Base-by-base conservation (phyloP, 2,888 invertebrate genomes). In the Callyntrura guangdongensis region DNA sequence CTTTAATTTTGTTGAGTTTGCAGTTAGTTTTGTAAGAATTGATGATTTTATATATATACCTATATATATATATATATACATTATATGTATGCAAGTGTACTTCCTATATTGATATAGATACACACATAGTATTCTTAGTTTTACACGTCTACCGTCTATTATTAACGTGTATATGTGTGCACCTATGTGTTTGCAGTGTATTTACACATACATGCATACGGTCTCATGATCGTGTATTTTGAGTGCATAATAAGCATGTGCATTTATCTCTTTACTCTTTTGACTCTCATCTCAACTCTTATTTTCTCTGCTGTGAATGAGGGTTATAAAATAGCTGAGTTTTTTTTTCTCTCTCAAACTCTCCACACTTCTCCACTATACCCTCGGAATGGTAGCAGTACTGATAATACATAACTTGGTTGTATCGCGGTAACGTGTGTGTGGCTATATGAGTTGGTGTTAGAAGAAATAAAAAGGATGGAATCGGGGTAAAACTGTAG, bases 401-500 rank as follows among this genome's bases (percentile, higher is more conserved):
- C n/a, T 8, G 17, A 20, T 20, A 17, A 17, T n/a, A 20, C 20
- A 61, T 8, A 61, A 61, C 9, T 2, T n/a, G n/a, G n/a, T 36
- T 6, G 6, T 36, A 36, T 36, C 9, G 53, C 9, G 1, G 53
- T 11, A 14, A 14, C 1, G 53, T 67, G 56, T 59, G 20, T 67
- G 27, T 53, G 20, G 6, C 8, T 20, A 8, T 49, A 27, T 77
- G 77, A 53, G 77, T 45, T 45, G 49, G 25, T 61, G 61, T 84
- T 69, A 49, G 69, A 36, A 53, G 84, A 36, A 53, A 69, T 69
- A 67, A 64, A 64, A 74, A 74, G 74, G 49, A 49, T 74, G 74
- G 69, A 84, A 84, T 61, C 61, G 64, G 82, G 61, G 81, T 81
- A 82, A 82, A 74, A 74, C 27, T 74, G 49, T 74, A 74, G 11